These are phyloP conservation scores for Stylophora pistillata DNA, from an alignment of 64 coral and sea anemone genomes.

Conservation along the genomic window DNA sequence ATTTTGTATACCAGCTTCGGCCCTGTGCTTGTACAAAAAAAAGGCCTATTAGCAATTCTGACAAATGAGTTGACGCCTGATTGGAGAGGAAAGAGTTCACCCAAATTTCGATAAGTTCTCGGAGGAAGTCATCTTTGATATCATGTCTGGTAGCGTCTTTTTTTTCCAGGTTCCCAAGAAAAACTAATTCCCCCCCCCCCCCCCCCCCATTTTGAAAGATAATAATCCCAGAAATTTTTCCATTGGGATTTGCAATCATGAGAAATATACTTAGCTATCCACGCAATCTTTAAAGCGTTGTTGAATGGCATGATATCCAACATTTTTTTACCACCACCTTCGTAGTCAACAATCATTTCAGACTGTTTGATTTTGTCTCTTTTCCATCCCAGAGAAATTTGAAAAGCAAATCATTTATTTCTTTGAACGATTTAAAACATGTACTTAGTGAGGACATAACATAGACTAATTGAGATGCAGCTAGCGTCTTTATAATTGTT, in stretches of 20 bases:
- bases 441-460: background rate
- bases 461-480: background rate
- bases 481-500: background rate
- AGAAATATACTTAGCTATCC: slow-evolving; percentile 1
- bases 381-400: background rate
- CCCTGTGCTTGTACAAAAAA: background rate
- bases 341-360: slow-evolving; percentile 3
- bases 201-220: background rate
- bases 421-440: background rate
- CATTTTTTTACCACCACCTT: slow-evolving; percentile 9
- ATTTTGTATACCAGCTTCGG: background rate
- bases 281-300: background rate
- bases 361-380: slow-evolving; percentile 2
- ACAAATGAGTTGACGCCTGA: background rate
- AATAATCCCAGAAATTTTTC: background rate
- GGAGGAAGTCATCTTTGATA: background rate
- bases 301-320: slow-evolving; percentile 4
- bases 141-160: background rate
- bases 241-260: background rate
- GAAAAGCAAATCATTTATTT: slow-evolving; percentile 1
- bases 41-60: background rate
- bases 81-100: background rate
- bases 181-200: background rate
- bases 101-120: background rate
- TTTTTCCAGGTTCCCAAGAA: background rate